phyloP scores from a whole-genome alignment of 1,140 invertebrate species.

The Plectrocnemia conspersa region DNA sequence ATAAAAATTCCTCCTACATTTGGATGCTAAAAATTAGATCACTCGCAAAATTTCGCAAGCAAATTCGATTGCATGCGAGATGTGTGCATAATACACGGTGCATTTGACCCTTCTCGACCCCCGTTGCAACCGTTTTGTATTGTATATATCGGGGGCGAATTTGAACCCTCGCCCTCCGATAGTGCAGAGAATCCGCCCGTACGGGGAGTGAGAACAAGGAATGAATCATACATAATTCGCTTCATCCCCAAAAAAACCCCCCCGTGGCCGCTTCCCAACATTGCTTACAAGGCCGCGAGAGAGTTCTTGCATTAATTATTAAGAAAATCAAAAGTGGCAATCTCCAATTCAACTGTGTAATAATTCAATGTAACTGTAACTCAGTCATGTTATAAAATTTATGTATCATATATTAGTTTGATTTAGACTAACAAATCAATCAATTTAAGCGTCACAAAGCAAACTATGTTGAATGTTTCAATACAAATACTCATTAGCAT shows the following conservation, averaged over 20 bases:
- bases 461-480: no score
- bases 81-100: background rate
- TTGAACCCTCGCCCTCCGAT: conserved; percentile 9
- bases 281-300: no score
- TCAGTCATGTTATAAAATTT: no score
- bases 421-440: no score
- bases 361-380: no score
- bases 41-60: conserved; percentile 26
- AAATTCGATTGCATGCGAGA: conserved; percentile 33
- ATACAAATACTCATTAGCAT: no score
- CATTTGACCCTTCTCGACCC: conserved; percentile 16
- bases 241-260: conserved; percentile 33
- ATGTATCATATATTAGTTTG: no score
- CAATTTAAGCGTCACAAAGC: no score
- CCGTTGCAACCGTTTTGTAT: conserved; percentile 23
- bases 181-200: background rate
- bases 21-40: conserved; percentile 14
- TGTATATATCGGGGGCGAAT: background rate
- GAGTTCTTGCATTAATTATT: no score
- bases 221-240: conserved; percentile 37
- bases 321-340: no score
- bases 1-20: background rate
- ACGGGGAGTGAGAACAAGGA: conserved; percentile 34
- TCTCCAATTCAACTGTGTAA: no score
- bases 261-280: background rate